These are phyloP conservation scores for Podabrus alpinus DNA, from an alignment of 2,888 invertebrate species.

Conservation along the genomic window DNA sequence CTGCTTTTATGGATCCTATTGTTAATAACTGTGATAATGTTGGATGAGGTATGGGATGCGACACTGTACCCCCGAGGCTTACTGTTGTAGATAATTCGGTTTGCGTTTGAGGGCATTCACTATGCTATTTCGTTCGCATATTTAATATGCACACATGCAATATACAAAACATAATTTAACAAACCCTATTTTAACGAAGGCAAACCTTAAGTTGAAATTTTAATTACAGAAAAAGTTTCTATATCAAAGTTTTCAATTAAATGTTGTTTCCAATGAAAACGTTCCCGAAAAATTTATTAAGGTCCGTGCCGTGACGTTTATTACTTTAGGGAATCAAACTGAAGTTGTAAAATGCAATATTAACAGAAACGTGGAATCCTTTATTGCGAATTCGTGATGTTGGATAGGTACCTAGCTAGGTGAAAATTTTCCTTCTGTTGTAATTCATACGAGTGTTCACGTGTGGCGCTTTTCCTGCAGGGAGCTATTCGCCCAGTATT, in stretches of 20 bases:
- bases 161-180: background rate
- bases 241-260: background rate
- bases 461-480: background rate
- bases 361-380: background rate
- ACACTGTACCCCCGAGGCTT: conserved; percentile 7
- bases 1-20: conserved; percentile 2
- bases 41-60: conserved; percentile 6
- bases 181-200: background rate
- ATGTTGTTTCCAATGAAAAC: background rate
- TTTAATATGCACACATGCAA: conserved; percentile 7
- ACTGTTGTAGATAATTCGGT: conserved; percentile 6
- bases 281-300: background rate
- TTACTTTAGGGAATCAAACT: background rate
- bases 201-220: background rate
- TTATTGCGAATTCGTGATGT: background rate
- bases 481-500: background rate
- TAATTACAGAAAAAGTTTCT: background rate
- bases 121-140: conserved; percentile 3
- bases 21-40: conserved; percentile 16
- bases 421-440: background rate
- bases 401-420: background rate
- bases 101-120: background rate
- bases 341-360: background rate
- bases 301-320: background rate
- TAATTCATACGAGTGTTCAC: background rate